Evolutionary conservation across 2,888 invertebrate genomes (phyloP), one percentile per base, ranked within the genome.

Genomic region (Ptychoptera albimana): DNA sequence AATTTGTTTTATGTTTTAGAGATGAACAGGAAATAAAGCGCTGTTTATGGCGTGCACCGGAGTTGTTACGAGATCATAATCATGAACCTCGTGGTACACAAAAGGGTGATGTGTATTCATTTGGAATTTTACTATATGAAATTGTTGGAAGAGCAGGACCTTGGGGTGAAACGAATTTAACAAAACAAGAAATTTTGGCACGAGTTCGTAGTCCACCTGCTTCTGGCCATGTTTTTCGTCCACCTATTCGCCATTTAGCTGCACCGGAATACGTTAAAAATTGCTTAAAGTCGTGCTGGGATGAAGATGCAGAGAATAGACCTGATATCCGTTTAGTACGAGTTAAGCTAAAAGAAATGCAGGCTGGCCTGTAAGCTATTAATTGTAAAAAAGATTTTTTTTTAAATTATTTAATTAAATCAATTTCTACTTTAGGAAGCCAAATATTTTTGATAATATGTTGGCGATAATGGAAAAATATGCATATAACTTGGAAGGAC

Each of bases 381-480:
- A 34, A 32, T 34, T 39, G 39, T 35, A 32, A 10, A 29, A 16
- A 2, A 32, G 11, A 30, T 32, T 32, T 23, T 37, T 43, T 29
- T 11, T 14, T 6, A 13, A 32, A 37, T n/a, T 37, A 13, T 37
- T 12, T 9, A 15, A 6, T 37, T 3, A 35, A 14, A 14, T n/a
- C 13, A 15, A 4, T 11, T 46, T 44, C 38, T 35, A 31, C 49
- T 56, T 8, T 54, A 82, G 81, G 63, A 85, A 85, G 62, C 76
- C 83, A 2, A 86, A 87, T 54, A 86, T 87, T 51, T 85, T 87
- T 57, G 88, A 88, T 65, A 87, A 88, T 57, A 88, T 89, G 87
- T 66, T 89, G 49, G 77, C 82, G 0, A 85, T 88, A 60, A 88
- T 89, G 88, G 88, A 89, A 62, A 87, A 87, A 58, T 88, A 91